Evolutionary conservation across 1,140 invertebrate species (phyloP).

Genomic region (Apis florea): DNA sequence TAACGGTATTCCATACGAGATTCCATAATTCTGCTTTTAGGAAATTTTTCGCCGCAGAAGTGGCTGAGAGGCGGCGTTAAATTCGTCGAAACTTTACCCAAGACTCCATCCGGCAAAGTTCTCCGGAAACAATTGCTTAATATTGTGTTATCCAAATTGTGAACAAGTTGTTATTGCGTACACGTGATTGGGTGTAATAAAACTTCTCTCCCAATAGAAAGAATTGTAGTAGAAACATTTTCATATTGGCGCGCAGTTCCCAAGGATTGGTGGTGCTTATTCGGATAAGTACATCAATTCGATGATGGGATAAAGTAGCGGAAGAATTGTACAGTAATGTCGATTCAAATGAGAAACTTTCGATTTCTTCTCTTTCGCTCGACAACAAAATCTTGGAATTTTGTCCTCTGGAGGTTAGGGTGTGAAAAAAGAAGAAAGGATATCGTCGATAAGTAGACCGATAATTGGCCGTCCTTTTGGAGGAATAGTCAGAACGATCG

Average conservation of each 20-base stretch:
- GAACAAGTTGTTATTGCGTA: constrained; percentile 7
- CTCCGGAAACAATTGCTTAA: constrained; percentile 81
- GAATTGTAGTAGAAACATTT: no score
- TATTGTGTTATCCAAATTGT: constrained; percentile 74
- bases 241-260: no score
- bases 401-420: not conserved
- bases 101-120: constrained; percentile 86
- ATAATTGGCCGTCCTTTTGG: constrained; percentile 50
- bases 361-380: not conserved
- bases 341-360: not conserved
- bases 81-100: constrained; percentile 85
- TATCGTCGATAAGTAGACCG: constrained; percentile 16
- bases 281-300: no score
- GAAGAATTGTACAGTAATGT: no score
- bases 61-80: constrained; percentile 83
- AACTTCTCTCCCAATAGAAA: no score
- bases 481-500: constrained; percentile 32
- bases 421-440: not conserved
- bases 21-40: constrained; percentile 41
- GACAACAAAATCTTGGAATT: not conserved
- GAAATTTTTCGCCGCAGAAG: constrained; percentile 82
- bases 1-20: no score
- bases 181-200: no score
- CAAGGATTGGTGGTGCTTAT: no score
- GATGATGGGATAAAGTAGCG: no score